Percentiles rank a stretch among this genome's conserved stretches.
These are phyloP conservation scores for Trachurus trachurus DNA, from an alignment of 2,797 vertebrate genomes.

Conservation along the genomic window DNA sequence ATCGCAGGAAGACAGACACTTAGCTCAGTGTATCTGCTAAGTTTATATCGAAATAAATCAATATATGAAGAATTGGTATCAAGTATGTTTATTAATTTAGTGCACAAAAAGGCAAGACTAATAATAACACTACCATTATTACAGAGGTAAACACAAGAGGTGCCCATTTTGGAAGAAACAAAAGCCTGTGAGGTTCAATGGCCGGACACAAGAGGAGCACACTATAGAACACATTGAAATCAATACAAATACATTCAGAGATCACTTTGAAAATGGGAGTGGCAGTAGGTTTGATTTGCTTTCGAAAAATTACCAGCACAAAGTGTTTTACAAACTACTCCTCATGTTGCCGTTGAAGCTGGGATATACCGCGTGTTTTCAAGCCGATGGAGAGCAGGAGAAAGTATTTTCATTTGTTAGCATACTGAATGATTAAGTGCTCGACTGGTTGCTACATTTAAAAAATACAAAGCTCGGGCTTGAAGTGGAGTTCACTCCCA, in stretches of 20 bases:
- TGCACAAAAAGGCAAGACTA: conserved; percentile 82
- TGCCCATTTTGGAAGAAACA: conserved; percentile 43
- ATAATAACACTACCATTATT: conserved; percentile 67
- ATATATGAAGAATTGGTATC: conserved; percentile 35
- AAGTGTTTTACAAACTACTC: conserved; percentile 41
- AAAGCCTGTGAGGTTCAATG: conserved; percentile 47
- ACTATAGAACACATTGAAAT: conserved; percentile 61
- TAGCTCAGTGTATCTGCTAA: neutral
- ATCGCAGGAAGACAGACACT: neutral
- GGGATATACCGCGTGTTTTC: neutral
- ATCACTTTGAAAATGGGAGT: conserved; percentile 50
- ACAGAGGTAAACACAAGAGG: conserved; percentile 73
- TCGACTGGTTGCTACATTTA: conserved; percentile 73
- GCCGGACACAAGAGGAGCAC: conserved; percentile 61
- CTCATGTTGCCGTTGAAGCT: conserved; percentile 24
- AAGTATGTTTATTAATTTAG: conserved; percentile 77
- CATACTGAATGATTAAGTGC: conserved; percentile 57
- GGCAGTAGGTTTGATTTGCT: conserved; percentile 41
- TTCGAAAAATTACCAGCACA: conserved; percentile 36
- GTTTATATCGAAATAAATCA: neutral
- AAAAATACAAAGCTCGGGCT: conserved; percentile 52
- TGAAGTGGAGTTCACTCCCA: conserved; percentile 21
- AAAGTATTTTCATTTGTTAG: conserved; percentile 32
- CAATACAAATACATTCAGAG: conserved; percentile 72
- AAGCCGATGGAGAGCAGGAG: conserved; percentile 32